Percentiles rank a stretch among this genome's conserved stretches.
These are phyloP conservation scores for Stichodactyla mertensii DNA, from an alignment of 64 coral and sea anemone genomes.

Conservation along the genomic window DNA sequence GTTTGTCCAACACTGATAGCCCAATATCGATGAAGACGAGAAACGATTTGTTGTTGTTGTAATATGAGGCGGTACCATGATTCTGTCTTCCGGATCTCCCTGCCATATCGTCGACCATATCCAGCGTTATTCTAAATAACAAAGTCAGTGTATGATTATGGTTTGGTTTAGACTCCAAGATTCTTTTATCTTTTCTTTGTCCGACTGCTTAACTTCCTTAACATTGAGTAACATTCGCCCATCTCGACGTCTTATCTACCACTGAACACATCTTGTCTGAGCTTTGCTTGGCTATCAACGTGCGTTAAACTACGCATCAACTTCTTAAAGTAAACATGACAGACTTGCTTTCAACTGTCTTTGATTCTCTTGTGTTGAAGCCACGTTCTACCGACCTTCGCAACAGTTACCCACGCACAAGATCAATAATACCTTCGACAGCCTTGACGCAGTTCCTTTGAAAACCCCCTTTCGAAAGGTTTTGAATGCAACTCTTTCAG, in stretches of 20 bases:
- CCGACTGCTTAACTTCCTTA: not conserved
- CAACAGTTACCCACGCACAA: not conserved
- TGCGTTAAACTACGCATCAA: not conserved
- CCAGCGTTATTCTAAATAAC: not conserved
- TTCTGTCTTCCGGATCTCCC: not conserved
- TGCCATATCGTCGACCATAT: not conserved
- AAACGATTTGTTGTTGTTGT: not conserved
- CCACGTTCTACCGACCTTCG: not conserved
- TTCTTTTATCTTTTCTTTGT: not conserved
- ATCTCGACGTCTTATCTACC: not conserved
- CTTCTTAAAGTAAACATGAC: not conserved
- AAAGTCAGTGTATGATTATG: not conserved
- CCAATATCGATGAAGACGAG: not conserved
- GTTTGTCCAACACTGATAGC: not conserved
- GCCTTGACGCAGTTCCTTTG: constrained; percentile 10
- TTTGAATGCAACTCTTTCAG: not conserved
- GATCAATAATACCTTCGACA: not conserved
- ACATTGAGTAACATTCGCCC: not conserved
- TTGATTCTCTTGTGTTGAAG: constrained; percentile 4
- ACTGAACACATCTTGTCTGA: not conserved
- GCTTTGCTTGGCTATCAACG: not conserved
- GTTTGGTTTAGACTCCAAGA: not conserved
- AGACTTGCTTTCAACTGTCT: not conserved
- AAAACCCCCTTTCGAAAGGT: not conserved
- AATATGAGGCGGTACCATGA: not conserved